These are phyloP conservation scores for Platorchestia sp. DNA, from an alignment of 1,140 invertebrate species.

Conservation along the genomic window DNA sequence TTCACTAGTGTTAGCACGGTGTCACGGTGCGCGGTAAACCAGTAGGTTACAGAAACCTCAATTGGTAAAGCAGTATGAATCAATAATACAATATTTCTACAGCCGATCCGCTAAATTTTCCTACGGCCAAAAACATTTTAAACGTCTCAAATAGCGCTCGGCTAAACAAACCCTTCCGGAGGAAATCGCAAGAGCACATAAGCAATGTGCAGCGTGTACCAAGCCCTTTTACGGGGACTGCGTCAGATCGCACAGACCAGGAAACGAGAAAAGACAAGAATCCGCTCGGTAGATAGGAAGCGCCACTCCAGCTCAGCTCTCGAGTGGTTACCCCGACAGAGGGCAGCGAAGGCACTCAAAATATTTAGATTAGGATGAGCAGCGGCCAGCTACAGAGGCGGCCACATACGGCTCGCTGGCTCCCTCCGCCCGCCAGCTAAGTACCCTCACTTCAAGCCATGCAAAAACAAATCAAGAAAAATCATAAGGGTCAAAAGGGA, in stretches of 20 bases:
- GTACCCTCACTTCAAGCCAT: conserved; percentile 5
- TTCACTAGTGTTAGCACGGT: no score
- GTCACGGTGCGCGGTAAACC: no score
- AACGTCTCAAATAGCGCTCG: not conserved
- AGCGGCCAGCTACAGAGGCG: not conserved
- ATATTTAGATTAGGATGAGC: conserved; percentile 42
- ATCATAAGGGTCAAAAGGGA: conserved; percentile 16
- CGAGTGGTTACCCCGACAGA: conserved; percentile 38
- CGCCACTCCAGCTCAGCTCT: not conserved
- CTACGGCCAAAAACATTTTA: no score
- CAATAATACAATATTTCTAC: no score
- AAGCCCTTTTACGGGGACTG: not conserved
- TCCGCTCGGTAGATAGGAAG: not conserved
- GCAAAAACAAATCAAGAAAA: conserved; percentile 38
- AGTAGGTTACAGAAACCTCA: no score
- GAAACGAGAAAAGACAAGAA: not conserved
- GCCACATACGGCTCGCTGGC: not conserved
- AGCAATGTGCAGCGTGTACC: not conserved
- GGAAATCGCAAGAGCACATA: not conserved
- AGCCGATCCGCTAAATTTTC: no score
- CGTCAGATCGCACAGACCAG: not conserved
- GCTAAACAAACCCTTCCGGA: not conserved
- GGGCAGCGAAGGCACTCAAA: conserved; percentile 32
- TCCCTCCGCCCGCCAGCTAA: conserved; percentile 8
- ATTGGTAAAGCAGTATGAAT: no score